Evolutionary conservation across 30 jellyfish, hydroid and myxozoan genomes (phyloP).

Genomic region (Turritopsis rubra): DNA sequence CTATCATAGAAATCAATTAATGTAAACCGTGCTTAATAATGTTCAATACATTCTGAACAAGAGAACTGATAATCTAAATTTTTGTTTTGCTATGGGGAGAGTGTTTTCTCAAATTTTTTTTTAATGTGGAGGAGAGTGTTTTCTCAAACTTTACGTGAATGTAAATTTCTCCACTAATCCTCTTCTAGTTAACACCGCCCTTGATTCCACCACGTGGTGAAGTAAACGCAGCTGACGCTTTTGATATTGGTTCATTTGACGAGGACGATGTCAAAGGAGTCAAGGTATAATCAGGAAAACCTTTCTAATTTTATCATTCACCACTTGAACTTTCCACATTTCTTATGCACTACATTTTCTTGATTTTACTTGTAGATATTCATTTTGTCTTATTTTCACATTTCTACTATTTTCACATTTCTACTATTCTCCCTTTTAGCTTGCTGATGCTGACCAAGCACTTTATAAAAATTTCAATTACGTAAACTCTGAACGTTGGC

Average conservation of each 20-base stretch:
- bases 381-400: background rate
- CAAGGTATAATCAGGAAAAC: slow-evolving; percentile 38
- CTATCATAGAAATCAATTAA: too few species aligned
- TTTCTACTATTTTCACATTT: background rate
- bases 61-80: too few species aligned
- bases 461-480: slow-evolving; percentile 73
- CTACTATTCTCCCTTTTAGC: slow-evolving; percentile 27
- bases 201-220: slow-evolving; percentile 99
- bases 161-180: too few species aligned
- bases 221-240: slow-evolving; percentile 97
- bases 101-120: too few species aligned
- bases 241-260: slow-evolving; percentile 94
- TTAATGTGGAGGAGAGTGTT: too few species aligned
- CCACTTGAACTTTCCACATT: background rate
- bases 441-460: slow-evolving; percentile 84
- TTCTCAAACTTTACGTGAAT: too few species aligned
- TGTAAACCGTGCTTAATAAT: too few species aligned
- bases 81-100: too few species aligned
- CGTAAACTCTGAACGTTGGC: slow-evolving; percentile 94
- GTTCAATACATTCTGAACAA: too few species aligned
- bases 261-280: slow-evolving; percentile 97
- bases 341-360: background rate
- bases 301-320: background rate
- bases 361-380: background rate
- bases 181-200: slow-evolving; percentile 90